Percentiles rank a stretch among this genome's conserved stretches.
Conservation (phyloP, 2,113 vertebrate species). For the Riparia riparia region DNA sequence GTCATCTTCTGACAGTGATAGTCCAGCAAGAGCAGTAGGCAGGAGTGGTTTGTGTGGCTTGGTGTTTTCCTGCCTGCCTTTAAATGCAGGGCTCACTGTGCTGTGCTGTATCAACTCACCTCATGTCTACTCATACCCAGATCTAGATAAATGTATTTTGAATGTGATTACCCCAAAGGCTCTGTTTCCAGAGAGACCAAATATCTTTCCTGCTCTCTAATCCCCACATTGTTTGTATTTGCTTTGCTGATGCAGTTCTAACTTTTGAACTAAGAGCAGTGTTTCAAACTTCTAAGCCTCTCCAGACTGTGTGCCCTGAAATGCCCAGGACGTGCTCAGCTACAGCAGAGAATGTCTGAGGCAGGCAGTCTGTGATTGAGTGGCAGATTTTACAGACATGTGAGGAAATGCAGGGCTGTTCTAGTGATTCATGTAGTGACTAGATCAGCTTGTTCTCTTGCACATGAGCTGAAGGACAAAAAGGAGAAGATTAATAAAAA, state of each 20-base stretch:
- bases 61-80: neutral
- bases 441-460: neutral
- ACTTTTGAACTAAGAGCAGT: neutral
- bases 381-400: neutral
- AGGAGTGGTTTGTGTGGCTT: neutral
- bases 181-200: neutral
- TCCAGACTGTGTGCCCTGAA: neutral
- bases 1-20: neutral
- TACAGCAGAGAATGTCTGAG: neutral
- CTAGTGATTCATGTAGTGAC: neutral
- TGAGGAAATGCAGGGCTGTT: neutral
- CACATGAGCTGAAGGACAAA: neutral
- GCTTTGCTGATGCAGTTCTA: neutral
- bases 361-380: neutral
- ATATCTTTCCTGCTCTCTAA: neutral
- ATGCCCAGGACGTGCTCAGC: rapidly evolving
- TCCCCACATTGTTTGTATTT: neutral
- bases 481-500: neutral
- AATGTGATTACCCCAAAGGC: neutral
- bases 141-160: neutral
- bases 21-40: neutral
- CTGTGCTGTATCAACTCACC: neutral
- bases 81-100: neutral
- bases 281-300: neutral
- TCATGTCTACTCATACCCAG: neutral